Conservation (phyloP, 2,113 vertebrate genomes). For the Argyrosomus japonicus region DNA sequence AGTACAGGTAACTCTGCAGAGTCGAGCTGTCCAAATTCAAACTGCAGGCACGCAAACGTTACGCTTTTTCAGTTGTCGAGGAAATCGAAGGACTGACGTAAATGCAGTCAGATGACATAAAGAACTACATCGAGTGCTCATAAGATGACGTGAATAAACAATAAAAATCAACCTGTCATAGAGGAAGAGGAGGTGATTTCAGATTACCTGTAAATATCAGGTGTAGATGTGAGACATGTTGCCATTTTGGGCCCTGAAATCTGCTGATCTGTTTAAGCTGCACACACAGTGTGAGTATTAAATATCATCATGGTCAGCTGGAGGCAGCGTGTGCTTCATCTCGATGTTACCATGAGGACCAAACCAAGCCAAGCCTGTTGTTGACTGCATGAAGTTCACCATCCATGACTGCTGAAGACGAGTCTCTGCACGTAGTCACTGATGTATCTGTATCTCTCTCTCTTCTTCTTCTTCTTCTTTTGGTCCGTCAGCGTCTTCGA, state of each 20-base stretch:
- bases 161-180: no score
- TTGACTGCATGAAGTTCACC: conserved; percentile 26
- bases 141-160: no score
- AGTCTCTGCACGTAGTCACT: conserved; percentile 60
- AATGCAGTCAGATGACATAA: no score
- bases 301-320: conserved; percentile 27
- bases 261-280: conserved; percentile 22
- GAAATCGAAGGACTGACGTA: no score
- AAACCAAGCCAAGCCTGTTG: conserved; percentile 63
- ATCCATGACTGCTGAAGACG: conserved; percentile 58
- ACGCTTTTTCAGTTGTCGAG: no score
- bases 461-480: conserved; percentile 25
- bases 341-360: conserved; percentile 61
- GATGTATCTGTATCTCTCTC: conserved; percentile 26
- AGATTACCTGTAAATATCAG: no score
- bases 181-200: no score
- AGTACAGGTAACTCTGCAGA: no score
- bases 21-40: no score
- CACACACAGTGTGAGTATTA: conserved; percentile 14
- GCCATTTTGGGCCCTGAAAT: neutral
- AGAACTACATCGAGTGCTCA: no score
- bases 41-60: no score
- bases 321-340: neutral
- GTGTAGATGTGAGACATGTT: neutral
- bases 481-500: conserved; percentile 88